Conservation (phyloP, 2,888 invertebrate species). For the Clusia tigrina region DNA sequence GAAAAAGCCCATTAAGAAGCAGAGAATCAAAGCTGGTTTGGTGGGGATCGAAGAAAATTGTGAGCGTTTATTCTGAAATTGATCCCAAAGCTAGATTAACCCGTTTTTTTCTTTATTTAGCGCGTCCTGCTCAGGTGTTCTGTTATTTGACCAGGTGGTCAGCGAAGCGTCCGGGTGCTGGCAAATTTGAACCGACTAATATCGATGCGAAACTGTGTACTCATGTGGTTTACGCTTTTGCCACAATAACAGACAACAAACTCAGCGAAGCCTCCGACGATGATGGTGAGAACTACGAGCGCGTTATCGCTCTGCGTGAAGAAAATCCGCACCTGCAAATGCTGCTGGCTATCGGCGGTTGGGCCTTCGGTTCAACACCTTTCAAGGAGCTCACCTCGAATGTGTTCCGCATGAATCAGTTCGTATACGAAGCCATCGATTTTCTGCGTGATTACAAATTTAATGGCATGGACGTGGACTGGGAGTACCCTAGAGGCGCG, state of each 20-base stretch:
- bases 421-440: constrained; percentile 93
- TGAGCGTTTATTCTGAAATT: too few relatives aligned
- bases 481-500: constrained; percentile 92
- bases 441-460: constrained; percentile 90
- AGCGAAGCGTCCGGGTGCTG: constrained; percentile 86
- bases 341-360: constrained; percentile 89
- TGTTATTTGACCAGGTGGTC: constrained; percentile 99
- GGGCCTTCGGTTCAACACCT: constrained; percentile 95
- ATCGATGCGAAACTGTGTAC: constrained; percentile 90
- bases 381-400: constrained; percentile 92
- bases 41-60: constrained; percentile 70
- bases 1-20: constrained; percentile 72
- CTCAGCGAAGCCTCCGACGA: constrained; percentile 81
- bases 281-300: constrained; percentile 85
- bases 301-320: constrained; percentile 84
- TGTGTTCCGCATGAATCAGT: constrained; percentile 93
- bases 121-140: constrained; percentile 84
- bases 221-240: constrained; percentile 94
- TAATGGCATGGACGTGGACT: constrained; percentile 91
- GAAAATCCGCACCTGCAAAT: constrained; percentile 89
- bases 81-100: background rate
- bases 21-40: constrained; percentile 68
- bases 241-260: constrained; percentile 85
- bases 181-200: constrained; percentile 88
- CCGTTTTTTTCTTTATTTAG: constrained; percentile 62